Conservation (phyloP, 2,888 invertebrate species). For the Agonopterix alstromeriana region DNA sequence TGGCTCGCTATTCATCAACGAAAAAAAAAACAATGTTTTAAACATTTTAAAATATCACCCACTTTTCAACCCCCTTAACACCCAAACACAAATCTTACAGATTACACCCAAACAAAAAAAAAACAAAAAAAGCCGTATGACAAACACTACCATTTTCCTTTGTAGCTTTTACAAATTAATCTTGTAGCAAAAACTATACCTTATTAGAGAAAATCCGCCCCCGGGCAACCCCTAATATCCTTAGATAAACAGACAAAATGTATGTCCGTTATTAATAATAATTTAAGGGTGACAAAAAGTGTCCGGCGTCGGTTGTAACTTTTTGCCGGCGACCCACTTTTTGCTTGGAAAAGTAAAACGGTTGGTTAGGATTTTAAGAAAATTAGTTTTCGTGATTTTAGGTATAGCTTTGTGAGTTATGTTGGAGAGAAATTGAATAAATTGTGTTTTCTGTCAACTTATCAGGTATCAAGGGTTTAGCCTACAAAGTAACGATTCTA, state of each 20-base stretch:
- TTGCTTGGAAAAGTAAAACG: conserved; percentile 10
- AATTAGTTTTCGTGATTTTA: conserved; percentile 32
- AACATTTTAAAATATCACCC: not conserved
- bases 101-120: conserved; percentile 12
- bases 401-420: not conserved
- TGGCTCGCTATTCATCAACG: no score
- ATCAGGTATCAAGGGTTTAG: no score
- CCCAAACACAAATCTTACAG: not conserved
- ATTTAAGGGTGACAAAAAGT: conserved; percentile 61
- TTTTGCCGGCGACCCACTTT: conserved; percentile 35
- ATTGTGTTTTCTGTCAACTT: no score
- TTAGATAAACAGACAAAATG: conserved; percentile 64
- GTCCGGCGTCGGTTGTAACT: conserved; percentile 16
- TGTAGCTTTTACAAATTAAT: conserved; percentile 45
- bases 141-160: conserved; percentile 23
- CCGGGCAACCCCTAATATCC: conserved; percentile 43
- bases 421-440: no score
- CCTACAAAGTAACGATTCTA: no score
- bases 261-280: conserved; percentile 69
- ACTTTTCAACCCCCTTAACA: not conserved
- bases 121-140: conserved; percentile 20
- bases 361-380: conserved; percentile 41
- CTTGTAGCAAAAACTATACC: conserved; percentile 57
- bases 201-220: conserved; percentile 56
- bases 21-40: no score